Percentiles rank a stretch among this genome's conserved stretches.
phyloP scores from a whole-genome alignment of 2,888 invertebrate genomes.

The Tetragonisca angustula region DNA sequence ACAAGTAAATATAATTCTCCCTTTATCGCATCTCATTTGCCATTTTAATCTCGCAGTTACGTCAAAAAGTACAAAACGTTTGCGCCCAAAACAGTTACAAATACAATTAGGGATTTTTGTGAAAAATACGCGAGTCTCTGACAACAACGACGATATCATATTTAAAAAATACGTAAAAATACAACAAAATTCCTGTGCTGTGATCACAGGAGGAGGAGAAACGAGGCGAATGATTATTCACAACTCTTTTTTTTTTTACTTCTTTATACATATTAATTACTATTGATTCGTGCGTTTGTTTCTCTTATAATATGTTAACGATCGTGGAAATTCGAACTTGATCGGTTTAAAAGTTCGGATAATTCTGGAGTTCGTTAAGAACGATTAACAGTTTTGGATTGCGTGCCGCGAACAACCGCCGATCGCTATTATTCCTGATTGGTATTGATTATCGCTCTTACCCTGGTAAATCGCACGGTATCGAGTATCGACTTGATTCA shows the following conservation, averaged over 20 bases:
- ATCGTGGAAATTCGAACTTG: not conserved
- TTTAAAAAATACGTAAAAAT: not conserved
- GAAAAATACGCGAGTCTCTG: not conserved
- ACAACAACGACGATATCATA: not conserved
- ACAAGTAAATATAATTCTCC: not conserved
- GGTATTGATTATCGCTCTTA: slow-evolving; percentile 21
- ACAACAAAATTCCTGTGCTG: too few relatives aligned
- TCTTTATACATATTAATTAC: slow-evolving; percentile 21
- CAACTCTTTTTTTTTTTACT: not conserved
- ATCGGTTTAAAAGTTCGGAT: slow-evolving; percentile 25
- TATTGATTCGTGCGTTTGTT: slow-evolving; percentile 11
- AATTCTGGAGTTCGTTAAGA: slow-evolving; percentile 22
- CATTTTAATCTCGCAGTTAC: not conserved
- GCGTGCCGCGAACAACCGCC: slow-evolving; percentile 25
- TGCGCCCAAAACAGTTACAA: not conserved
- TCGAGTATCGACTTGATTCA: not conserved
- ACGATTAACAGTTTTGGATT: slow-evolving; percentile 26
- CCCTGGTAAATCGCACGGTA: slow-evolving; percentile 6
- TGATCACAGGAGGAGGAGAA: not conserved
- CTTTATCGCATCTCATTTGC: not conserved
- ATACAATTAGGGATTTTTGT: not conserved
- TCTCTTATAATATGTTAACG: slow-evolving; percentile 20
- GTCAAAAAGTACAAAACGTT: not conserved
- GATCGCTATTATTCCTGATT: slow-evolving; percentile 39
- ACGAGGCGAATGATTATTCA: not conserved